Base-by-base conservation (phyloP, 1,140 invertebrate species). In the Bacillus rossius region DNA sequence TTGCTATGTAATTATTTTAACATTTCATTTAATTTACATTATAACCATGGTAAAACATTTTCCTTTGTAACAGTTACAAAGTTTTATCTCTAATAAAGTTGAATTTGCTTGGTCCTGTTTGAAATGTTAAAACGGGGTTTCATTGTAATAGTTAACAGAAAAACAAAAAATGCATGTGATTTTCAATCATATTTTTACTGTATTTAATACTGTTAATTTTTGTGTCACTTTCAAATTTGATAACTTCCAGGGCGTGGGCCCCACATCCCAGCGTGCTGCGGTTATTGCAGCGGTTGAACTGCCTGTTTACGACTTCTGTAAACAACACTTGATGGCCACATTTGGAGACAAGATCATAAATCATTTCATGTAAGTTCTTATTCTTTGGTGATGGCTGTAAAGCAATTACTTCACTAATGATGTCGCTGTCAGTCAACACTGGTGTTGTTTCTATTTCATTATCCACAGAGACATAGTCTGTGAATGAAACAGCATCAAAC, bases 231-330 rank as follows among this genome's bases (percentile, higher is more conserved):
- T n/a, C n/a, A n/a, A n/a, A n/a, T n/a, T n/a, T n/a, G n/a, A n/a
- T n/a, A n/a, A n/a, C 19, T 8, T 19, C 3, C 22, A 94, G 83
- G 94, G 94, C 57, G 92, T 95, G 45, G 86, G 86, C 40, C 91
- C 94, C 26, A 98, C 94, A 55, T 87, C 91, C 19, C 92, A 96
- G 75, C 81, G 94, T 70, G 93, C 94, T 48, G 92, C 91, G 13
- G 81, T 95, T 41, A 94, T 96, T 67, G 92, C 91, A 25, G 93
- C 91, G 34, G 94, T 96, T 16, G 94, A 97, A 77, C 79, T 98
- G 62, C 94, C 94, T 56, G 91, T 91, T 40, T 98, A 97, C 78
- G 94, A 98, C 76, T 87, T 88, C 65, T 88, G 85, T 72, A 98
- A 96, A 78, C 83, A 85, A 65, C 81, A 86, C 65, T 78, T 96